Conservation (phyloP, 2,888 invertebrate genomes). For the Muschampia plurimacula region DNA sequence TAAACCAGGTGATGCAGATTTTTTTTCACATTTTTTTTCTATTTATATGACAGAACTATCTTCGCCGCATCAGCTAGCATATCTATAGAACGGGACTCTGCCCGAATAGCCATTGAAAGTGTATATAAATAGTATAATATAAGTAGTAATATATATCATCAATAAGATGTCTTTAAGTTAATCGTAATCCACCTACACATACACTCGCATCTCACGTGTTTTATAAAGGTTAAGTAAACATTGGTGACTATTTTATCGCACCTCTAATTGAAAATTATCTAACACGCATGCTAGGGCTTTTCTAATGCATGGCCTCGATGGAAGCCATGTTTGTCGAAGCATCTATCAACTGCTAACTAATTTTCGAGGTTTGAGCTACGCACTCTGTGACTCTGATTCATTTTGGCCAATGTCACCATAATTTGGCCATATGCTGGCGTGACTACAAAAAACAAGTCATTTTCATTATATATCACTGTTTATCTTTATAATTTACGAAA, state of each 20-base stretch:
- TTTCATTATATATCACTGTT: too few species aligned
- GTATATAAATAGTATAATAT: too few species aligned
- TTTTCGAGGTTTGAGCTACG: conserved; percentile 11
- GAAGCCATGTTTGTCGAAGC: not conserved
- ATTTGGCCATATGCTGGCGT: too few species aligned
- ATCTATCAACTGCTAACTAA: conserved; percentile 4
- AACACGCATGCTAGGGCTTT: conserved; percentile 18
- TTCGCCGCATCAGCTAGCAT: too few species aligned
- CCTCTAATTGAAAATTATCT: conserved; percentile 21
- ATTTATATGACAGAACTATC: too few species aligned
- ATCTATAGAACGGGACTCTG: too few species aligned
- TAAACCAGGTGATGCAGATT: too few species aligned
- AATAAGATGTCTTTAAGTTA: not conserved
- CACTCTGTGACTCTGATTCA: not conserved
- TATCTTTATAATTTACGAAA: too few species aligned
- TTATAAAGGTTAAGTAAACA: conserved; percentile 1
- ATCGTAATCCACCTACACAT: not conserved
- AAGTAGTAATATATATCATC: too few species aligned
- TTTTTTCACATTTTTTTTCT: too few species aligned
- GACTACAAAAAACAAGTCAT: too few species aligned
- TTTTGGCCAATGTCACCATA: not conserved
- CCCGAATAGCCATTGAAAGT: too few species aligned
- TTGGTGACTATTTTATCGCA: not conserved
- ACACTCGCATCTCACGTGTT: not conserved
- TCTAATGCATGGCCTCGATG: conserved; percentile 9